Conservation (phyloP, 1,140 invertebrate genomes). For the Phymastichus coffea region DNA sequence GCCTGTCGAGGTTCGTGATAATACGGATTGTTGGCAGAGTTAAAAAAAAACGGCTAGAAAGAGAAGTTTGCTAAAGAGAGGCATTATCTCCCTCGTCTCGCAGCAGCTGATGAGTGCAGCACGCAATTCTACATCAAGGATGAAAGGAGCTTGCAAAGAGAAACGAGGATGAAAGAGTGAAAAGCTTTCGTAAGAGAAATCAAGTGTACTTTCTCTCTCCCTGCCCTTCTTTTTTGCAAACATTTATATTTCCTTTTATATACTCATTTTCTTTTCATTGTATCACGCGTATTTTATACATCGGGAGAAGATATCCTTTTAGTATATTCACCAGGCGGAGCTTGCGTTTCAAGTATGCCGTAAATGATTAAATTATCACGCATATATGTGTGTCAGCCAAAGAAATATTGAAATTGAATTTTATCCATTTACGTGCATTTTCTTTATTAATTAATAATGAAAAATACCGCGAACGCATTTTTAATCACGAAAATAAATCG, state of each 20-base stretch:
- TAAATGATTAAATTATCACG: too few relatives aligned
- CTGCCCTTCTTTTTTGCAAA: not conserved
- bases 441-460: too few relatives aligned
- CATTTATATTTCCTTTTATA: not conserved
- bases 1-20: too few relatives aligned
- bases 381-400: too few relatives aligned
- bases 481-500: too few relatives aligned
- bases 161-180: not conserved
- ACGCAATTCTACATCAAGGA: slow-evolving; percentile 1
- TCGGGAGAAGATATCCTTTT: too few relatives aligned
- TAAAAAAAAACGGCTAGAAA: slow-evolving; percentile 22
- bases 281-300: too few relatives aligned
- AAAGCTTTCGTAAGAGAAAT: not conserved
- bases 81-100: slow-evolving; percentile 35
- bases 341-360: too few relatives aligned
- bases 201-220: slow-evolving; percentile 33
- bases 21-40: slow-evolving; percentile 24
- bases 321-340: too few relatives aligned
- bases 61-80: slow-evolving; percentile 31
- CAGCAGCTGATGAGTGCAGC: slow-evolving; percentile 19
- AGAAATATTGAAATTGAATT: too few relatives aligned
- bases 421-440: too few relatives aligned
- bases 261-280: not conserved
- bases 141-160: slow-evolving; percentile 1
- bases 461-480: too few relatives aligned